Base-by-base conservation (phyloP, 2,113 vertebrate genomes). In the Echinops telfairi region DNA sequence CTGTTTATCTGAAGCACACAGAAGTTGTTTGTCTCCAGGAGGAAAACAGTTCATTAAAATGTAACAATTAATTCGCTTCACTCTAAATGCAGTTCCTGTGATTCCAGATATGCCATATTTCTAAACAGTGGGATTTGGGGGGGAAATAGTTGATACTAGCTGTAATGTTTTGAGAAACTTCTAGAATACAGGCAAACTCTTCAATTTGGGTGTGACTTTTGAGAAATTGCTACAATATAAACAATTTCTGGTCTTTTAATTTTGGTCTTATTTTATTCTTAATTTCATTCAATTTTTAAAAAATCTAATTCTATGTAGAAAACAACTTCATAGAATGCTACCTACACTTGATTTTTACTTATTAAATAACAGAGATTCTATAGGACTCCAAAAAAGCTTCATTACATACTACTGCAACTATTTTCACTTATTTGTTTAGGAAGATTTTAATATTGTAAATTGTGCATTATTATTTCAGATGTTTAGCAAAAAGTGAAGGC, bases 1-100 rank as follows among this genome's bases (percentile, higher is more conserved):
- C 62, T 92, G 2, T 81, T 95, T 33, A 92, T 85, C 47, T 79
- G 62, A 94, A 91, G 70, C 83, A 90, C 60, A 79, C 62, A 68
- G 23, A 83, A 33, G 4, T 29, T 83, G 15, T n/a, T 19, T 33
- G 17, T 92, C 11, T 70, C 33, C 0, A 81, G 68, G 40, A 58
- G 27, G 7, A 38, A 91, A 86, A 60, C 2, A 3, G 29, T 62
- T 47, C 36, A 57, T 77, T 29, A 19, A 78, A 71, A 92, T 33
- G 23, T n/a, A 85, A 58, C 23, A 66, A 3, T n/a, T 53, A 15
- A 9, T 88, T 11, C 8, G 29, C 6, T 38, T 76, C 8, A 57
- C 12, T 66, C 19, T 14, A 53, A 57, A 71, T 66, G 33, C 38
- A 70, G 19, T 17, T 43, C 9, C 4, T n/a, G 43, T 12, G 38